These are phyloP conservation scores for Datnioides undecimradiatus DNA, from an alignment of 2,113 vertebrate genomes.

Conservation along the genomic window DNA sequence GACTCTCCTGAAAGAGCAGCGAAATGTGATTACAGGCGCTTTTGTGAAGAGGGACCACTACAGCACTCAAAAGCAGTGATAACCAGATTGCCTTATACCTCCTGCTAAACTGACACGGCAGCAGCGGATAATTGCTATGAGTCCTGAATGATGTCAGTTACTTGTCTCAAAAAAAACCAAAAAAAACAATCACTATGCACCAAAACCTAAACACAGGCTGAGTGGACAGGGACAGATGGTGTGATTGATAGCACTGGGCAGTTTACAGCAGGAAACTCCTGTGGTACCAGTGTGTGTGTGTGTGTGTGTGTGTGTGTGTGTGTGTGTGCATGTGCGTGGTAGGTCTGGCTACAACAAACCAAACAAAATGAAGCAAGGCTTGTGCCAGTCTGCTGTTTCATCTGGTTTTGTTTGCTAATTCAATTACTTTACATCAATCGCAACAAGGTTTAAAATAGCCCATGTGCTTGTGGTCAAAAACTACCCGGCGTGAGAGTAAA, in stretches of 20 bases:
- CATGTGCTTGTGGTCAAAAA: conserved; percentile 27
- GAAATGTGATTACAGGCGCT: conserved; percentile 54
- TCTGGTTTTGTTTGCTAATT: conserved; percentile 28
- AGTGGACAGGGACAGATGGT: conserved; percentile 61
- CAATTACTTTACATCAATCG: conserved; percentile 28
- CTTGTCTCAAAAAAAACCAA: conserved; percentile 17
- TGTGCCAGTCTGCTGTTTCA: background rate
- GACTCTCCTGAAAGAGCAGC: conserved; percentile 32
- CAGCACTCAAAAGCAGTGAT: conserved; percentile 41
- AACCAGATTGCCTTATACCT: conserved; percentile 38
- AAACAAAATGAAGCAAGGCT: conserved; percentile 28
- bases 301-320: conserved; percentile 12
- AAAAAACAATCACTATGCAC: conserved; percentile 32
- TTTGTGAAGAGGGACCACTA: conserved; percentile 47
- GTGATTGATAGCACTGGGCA: conserved; percentile 54
- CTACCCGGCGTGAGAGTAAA: conserved; percentile 37
- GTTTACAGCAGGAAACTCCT: conserved; percentile 16
- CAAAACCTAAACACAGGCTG: conserved; percentile 35
- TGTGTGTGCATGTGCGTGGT: conserved; percentile 13
- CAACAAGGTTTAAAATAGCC: conserved; percentile 12
- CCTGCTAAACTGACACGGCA: conserved; percentile 36
- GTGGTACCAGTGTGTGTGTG: conserved; percentile 10
- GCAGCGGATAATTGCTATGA: conserved; percentile 36
- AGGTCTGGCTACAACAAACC: conserved; percentile 8
- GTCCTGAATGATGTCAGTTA: conserved; percentile 24